These are phyloP conservation scores for Hymenopus coronatus DNA, from an alignment of 2,888 invertebrate species.

Conservation along the genomic window DNA sequence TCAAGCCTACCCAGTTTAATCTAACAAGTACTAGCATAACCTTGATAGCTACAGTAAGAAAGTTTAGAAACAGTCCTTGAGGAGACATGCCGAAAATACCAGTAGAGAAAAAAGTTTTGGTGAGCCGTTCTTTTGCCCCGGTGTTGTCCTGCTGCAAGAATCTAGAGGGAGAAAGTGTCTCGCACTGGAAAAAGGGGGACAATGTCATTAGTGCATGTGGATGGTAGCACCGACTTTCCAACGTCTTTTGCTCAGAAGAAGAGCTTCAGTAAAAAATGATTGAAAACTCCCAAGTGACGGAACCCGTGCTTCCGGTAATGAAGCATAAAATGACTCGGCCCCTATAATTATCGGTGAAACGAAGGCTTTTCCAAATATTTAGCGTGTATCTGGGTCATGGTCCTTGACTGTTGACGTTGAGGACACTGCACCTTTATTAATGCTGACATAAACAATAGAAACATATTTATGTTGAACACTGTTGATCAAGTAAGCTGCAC, in stretches of 20 bases:
- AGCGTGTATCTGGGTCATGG: neutral
- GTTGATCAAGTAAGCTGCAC: no score
- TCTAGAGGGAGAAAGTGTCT: neutral
- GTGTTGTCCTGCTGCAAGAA: neutral
- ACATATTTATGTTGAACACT: neutral
- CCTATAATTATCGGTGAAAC: neutral
- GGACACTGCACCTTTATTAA: neutral
- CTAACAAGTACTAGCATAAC: no score
- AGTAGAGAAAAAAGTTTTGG: neutral
- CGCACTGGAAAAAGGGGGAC: neutral
- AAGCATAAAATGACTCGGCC: neutral
- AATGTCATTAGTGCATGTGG: neutral
- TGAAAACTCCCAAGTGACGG: neutral
- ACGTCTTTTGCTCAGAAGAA: neutral
- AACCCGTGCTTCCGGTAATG: neutral
- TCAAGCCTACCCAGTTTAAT: no score
- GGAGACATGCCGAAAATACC: no score
- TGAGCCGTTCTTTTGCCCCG: neutral
- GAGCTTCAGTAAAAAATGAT: neutral
- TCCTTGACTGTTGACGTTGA: neutral
- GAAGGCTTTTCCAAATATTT: neutral
- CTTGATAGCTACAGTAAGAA: no score
- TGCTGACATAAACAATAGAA: neutral
- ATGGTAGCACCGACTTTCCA: neutral
- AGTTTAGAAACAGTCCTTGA: no score